Percentiles rank a stretch among this genome's conserved stretches.
Evolutionary conservation across 2,113 vertebrate genomes (phyloP).

Genomic region (Ictalurus punctatus): DNA sequence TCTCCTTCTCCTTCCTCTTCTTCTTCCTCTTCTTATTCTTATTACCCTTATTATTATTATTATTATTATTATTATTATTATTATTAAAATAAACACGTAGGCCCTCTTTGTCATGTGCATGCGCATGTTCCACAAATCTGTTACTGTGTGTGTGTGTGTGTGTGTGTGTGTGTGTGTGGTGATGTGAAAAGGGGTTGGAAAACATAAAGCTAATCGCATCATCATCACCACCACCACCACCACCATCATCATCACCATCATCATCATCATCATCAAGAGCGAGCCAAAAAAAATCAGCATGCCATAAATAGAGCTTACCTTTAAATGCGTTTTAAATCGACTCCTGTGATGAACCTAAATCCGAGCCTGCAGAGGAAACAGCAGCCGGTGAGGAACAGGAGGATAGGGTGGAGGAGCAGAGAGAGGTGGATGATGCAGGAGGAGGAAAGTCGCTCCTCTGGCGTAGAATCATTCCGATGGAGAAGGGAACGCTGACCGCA

Average conservation of each 20-base stretch:
- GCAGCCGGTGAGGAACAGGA: not conserved
- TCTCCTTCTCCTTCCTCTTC: too few relatives aligned
- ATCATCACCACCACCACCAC: not conserved
- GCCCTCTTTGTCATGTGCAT: not conserved
- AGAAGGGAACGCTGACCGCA: conserved; percentile 6
- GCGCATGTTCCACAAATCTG: conserved; percentile 1
- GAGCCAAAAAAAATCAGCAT: not conserved
- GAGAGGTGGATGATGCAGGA: not conserved
- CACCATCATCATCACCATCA: not conserved
- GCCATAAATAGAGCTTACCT: conserved; percentile 45
- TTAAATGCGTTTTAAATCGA: conserved; percentile 8
- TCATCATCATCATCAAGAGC: not conserved
- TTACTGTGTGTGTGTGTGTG: not conserved
- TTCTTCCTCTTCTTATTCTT: too few relatives aligned
- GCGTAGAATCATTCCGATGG: conserved; percentile 27
- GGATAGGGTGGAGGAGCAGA: not conserved
- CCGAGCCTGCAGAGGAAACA: not conserved
- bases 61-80: not conserved
- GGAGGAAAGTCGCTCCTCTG: not conserved
- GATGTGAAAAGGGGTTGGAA: not conserved
- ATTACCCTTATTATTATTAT: not conserved
- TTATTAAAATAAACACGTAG: not conserved
- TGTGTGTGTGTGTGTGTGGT: too few relatives aligned
- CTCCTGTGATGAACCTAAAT: not conserved
- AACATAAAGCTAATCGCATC: conserved; percentile 7